Evolutionary conservation across 2,797 vertebrate genomes (phyloP), one percentile per base, ranked within the genome.

Genomic region (Micropoecilia bifurca): DNA sequence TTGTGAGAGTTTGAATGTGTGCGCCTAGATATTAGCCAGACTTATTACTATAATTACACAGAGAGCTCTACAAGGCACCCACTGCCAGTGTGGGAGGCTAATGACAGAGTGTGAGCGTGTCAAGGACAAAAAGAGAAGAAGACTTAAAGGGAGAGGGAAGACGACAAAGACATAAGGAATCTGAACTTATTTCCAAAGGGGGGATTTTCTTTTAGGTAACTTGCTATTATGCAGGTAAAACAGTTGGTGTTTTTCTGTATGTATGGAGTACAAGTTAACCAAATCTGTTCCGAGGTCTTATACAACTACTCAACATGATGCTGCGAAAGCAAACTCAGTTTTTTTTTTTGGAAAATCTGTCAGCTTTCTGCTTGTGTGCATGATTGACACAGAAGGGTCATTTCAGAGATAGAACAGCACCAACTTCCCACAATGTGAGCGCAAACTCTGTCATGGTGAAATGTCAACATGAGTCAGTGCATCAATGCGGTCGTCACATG

Each of bases 11-110:
- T 77, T 30, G 50, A 59, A 73, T 39, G 55, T 39, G 13, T 55
- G 77, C 69, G 72, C 80, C 69, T 84, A n/a, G 89, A 90, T 90
- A 93, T 91, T 93, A 93, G 83, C 80, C 87, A 84, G 91, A 89
- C 88, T 90, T 92, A 96, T 95, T 90, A 95, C 94, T 95, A 89
- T 96, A 96, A 96, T 96, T 95, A 94, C 83, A 91, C 77, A 53
- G 75, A 92, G 90, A 91, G 82, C 89, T 91, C 90, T 41, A 87
- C 91, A 83, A 91, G 88, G 90, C 87, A 89, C 91, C 92, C 91
- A 94, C 91, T 91, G 92, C 73, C 83, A 84, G 92, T 92, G 95
- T 95, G 88, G 95, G 95, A 96, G 93, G 94, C 92, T 95, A 96
- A 96, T 95, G 86, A 95, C 86, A 78, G 91, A 86, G 88, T 89